A percentile compares a stretch with the other conserved stretches of the same genome.
These are phyloP conservation scores for Harpalus rubripes DNA, from an alignment of 2,888 invertebrate genomes.

Conservation along the genomic window DNA sequence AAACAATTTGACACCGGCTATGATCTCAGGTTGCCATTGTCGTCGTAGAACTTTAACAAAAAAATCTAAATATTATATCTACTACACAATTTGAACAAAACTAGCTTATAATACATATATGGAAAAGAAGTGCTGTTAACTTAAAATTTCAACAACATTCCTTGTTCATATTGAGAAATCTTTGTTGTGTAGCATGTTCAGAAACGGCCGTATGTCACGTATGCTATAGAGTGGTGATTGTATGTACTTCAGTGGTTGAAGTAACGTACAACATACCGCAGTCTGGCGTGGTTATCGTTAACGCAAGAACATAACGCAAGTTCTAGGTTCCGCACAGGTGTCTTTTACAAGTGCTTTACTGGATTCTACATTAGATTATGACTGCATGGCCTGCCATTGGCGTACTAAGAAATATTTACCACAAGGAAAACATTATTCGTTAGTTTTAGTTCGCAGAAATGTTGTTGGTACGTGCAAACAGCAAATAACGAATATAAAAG, in stretches of 20 bases:
- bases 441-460: neutral
- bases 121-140: too few species aligned
- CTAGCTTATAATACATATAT: too few species aligned
- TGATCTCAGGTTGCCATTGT: too few species aligned
- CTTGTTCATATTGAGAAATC: neutral
- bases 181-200: neutral
- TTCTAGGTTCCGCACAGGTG: conserved; percentile 39
- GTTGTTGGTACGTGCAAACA: neutral
- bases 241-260: conserved; percentile 15
- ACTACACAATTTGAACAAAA: too few species aligned
- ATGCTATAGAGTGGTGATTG: neutral
- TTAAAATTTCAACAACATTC: too few species aligned
- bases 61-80: too few species aligned
- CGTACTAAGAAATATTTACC: conserved; percentile 1
- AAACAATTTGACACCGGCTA: too few species aligned
- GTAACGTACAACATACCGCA: conserved; percentile 32
- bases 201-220: conserved; percentile 4
- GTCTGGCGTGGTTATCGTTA: conserved; percentile 36
- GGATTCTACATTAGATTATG: conserved; percentile 10
- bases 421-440: neutral
- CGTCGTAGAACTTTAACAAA: too few species aligned
- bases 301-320: conserved; percentile 11
- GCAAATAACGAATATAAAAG: neutral
- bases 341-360: conserved; percentile 40
- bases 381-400: conserved; percentile 4